Evolutionary conservation across 1,140 invertebrate species (phyloP).

Genomic region (Wiebesia pumilae): DNA sequence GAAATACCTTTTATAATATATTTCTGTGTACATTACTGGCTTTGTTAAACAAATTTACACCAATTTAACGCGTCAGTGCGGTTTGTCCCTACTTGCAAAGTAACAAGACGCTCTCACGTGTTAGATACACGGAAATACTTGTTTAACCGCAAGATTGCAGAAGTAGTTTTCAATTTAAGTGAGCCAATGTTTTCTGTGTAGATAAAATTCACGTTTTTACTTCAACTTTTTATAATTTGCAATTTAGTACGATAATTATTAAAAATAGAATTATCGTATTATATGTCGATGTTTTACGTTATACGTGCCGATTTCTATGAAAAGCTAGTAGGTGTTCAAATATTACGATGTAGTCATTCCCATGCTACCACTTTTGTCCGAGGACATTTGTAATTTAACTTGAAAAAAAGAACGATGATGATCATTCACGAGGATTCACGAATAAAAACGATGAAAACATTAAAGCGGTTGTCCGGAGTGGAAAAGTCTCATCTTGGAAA

Average conservation of each 20-base stretch:
- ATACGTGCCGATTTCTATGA: neutral
- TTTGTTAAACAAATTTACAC: neutral
- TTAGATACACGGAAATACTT: constrained; percentile 1
- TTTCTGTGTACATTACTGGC: neutral
- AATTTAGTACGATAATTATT: neutral
- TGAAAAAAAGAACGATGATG: neutral
- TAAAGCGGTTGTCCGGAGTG: no score
- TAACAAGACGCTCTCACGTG: neutral
- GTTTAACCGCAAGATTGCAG: neutral
- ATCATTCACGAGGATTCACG: no score
- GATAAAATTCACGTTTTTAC: constrained; percentile 3
- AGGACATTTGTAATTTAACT: neutral
- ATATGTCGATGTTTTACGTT: neutral
- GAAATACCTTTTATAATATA: neutral
- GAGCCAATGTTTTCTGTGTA: constrained; percentile 11
- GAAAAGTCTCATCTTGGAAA: neutral
- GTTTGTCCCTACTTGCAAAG: neutral
- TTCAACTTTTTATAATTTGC: neutral
- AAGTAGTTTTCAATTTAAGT: neutral
- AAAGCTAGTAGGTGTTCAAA: neutral
- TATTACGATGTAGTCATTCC: neutral
- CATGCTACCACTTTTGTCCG: no score
- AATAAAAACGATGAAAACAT: no score
- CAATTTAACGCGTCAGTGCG: neutral
- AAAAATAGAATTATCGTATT: neutral